Percentiles rank a stretch among this genome's conserved stretches.
phyloP scores from a whole-genome alignment of 2,113 vertebrate species.

The Hippocampus guttulatus region DNA sequence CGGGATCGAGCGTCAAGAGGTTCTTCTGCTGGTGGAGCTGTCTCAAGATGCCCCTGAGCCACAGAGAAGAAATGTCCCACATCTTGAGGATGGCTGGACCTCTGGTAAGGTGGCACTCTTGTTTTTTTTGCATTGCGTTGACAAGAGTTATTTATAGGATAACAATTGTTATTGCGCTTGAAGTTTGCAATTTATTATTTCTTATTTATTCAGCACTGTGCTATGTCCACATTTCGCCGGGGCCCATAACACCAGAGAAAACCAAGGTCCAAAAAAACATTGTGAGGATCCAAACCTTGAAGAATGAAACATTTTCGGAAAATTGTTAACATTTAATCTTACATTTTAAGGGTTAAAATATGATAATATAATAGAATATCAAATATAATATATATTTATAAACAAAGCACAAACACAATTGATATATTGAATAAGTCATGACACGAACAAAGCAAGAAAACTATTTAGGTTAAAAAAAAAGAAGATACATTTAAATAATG shows the following conservation, averaged over 20 bases:
- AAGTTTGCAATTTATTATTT: neutral
- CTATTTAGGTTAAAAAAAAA: no score
- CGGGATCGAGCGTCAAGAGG: slow-evolving; percentile 41
- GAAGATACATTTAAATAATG: no score
- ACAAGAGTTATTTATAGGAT: neutral
- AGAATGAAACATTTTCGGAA: neutral
- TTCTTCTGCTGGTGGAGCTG: slow-evolving; percentile 57
- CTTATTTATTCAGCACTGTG: neutral
- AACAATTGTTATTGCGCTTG: neutral
- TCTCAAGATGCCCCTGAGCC: slow-evolving; percentile 47
- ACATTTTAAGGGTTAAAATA: no score
- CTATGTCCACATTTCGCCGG: neutral
- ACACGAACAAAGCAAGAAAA: no score
- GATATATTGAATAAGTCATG: no score
- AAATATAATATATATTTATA: no score
- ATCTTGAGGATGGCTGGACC: slow-evolving; percentile 69
- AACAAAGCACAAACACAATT: no score
- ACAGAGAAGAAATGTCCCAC: slow-evolving; percentile 69
- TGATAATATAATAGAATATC: no score
- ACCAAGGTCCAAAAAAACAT: neutral
- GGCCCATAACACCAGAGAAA: neutral
- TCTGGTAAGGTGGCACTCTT: slow-evolving; percentile 60
- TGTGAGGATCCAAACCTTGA: neutral
- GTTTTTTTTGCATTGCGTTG: neutral
- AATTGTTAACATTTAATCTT: neutral